A percentile compares a stretch with the other conserved stretches of the same genome.
phyloP scores from a whole-genome alignment of 1,140 invertebrate species.

The Bombus superbus region DNA sequence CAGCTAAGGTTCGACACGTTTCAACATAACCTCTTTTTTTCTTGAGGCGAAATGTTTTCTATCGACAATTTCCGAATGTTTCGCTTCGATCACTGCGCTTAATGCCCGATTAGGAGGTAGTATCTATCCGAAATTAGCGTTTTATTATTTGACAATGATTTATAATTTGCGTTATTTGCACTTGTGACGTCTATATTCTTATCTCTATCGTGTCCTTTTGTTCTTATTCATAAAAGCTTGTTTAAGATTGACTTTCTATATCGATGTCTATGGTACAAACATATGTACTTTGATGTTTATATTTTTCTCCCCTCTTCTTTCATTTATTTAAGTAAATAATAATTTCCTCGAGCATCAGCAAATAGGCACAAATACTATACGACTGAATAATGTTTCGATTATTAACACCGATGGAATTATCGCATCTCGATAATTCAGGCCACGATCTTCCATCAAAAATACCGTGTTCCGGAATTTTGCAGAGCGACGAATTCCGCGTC shows the following conservation, averaged over 20 bases:
- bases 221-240: neutral
- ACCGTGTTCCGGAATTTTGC: neutral
- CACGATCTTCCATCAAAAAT: neutral
- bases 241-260: neutral
- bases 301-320: neutral
- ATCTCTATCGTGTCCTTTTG: too few species aligned
- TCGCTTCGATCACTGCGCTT: too few species aligned
- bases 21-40: too few species aligned
- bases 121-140: too few species aligned
- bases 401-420: neutral
- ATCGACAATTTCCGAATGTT: too few species aligned
- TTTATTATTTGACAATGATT: too few species aligned
- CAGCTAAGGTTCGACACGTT: too few species aligned
- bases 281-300: neutral
- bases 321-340: neutral
- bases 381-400: neutral
- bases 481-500: neutral
- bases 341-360: neutral
- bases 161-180: too few species aligned
- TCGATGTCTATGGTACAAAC: neutral
- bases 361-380: neutral
- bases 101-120: too few species aligned
- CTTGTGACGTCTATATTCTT: too few species aligned
- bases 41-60: too few species aligned
- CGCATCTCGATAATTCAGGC: neutral